phyloP scores from a whole-genome alignment of 2,888 invertebrate species.

The Antheraea assamensis region DNA sequence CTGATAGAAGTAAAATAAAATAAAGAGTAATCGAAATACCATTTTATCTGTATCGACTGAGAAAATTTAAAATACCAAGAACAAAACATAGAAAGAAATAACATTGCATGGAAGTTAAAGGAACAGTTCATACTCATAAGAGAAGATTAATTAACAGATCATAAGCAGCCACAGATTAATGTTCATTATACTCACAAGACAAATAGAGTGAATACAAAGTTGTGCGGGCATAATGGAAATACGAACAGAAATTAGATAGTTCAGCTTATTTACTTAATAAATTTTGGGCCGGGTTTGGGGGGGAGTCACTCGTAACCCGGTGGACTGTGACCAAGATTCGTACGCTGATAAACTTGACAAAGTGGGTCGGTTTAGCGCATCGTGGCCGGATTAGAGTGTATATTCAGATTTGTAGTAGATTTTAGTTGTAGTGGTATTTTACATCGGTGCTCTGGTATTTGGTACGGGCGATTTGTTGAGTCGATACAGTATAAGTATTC shows the following conservation, averaged over 20 bases:
- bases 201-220: slow-evolving; percentile 29
- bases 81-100: neutral
- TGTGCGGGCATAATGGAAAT: slow-evolving; percentile 10
- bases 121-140: slow-evolving; percentile 56
- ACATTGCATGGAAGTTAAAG: slow-evolving; percentile 13
- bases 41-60: neutral
- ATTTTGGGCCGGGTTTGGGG: neutral
- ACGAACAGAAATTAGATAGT: slow-evolving; percentile 7
- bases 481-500: neutral
- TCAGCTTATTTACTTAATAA: neutral
- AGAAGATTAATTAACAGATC: slow-evolving; percentile 65
- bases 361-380: neutral
- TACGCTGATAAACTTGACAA: neutral
- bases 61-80: neutral
- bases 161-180: slow-evolving; percentile 57
- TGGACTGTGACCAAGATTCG: neutral
- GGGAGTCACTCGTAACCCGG: neutral
- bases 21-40: neutral
- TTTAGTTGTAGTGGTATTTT: neutral
- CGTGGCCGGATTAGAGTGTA: neutral
- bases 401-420: neutral
- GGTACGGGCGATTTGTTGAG: neutral
- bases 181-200: slow-evolving; percentile 48
- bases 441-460: neutral
- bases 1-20: too few species aligned